These are phyloP conservation scores for Muraenolepis orangiensis DNA, from an alignment of 2,797 vertebrate species.

Conservation along the genomic window DNA sequence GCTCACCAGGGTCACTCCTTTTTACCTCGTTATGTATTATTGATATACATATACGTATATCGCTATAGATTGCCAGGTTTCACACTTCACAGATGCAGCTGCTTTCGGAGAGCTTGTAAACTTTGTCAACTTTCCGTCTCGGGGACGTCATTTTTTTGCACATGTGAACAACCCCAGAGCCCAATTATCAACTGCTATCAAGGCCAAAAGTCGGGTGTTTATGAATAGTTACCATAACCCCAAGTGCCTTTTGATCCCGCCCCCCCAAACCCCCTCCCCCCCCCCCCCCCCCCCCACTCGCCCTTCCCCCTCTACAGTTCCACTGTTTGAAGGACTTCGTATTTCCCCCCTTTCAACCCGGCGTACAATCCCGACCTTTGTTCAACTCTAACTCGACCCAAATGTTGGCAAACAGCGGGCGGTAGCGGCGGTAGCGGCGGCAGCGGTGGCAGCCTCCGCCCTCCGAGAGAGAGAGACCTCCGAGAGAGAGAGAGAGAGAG, in stretches of 20 bases:
- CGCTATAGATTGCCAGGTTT: slow-evolving; percentile 4
- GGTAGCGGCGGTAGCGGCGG: too few relatives aligned
- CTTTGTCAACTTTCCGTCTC: slow-evolving; percentile 30
- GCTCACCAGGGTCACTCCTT: slow-evolving; percentile 26
- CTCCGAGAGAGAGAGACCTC: slow-evolving; percentile 55
- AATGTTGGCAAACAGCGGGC: slow-evolving; percentile 60
- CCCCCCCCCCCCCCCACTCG: slow-evolving; percentile 30
- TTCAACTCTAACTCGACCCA: slow-evolving; percentile 58
- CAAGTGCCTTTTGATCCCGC: slow-evolving; percentile 45
- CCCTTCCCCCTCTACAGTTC: not conserved
- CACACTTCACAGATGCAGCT: slow-evolving; percentile 23
- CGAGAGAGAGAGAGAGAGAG: too few relatives aligned
- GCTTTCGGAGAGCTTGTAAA: not conserved
- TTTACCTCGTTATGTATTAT: slow-evolving; percentile 57
- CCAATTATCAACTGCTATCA: slow-evolving; percentile 45
- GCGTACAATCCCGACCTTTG: slow-evolving; percentile 55
- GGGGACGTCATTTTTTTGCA: slow-evolving; percentile 40
- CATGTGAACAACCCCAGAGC: slow-evolving; percentile 29
- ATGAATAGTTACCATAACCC: slow-evolving; percentile 40
- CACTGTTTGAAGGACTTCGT: not conserved
- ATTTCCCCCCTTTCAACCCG: slow-evolving; percentile 29
- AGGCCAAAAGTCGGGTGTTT: slow-evolving; percentile 35
- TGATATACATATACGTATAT: slow-evolving; percentile 29
- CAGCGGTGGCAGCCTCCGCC: slow-evolving; percentile 46
- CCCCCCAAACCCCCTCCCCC: slow-evolving; percentile 23